These are phyloP conservation scores for Calidris pugnax DNA, from an alignment of 2,113 vertebrate species.

Conservation along the genomic window DNA sequence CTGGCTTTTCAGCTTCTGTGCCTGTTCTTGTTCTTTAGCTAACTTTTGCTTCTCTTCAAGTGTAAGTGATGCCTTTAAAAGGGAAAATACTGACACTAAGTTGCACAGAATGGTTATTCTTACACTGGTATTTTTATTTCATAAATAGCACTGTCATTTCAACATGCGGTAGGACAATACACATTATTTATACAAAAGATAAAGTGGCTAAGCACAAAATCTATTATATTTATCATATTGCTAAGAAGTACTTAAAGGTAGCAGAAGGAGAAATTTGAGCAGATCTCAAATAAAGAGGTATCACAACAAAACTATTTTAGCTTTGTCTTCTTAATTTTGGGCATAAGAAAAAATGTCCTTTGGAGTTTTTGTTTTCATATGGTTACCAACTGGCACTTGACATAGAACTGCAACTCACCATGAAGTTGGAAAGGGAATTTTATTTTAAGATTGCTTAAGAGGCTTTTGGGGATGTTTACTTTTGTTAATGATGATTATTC, in stretches of 20 bases:
- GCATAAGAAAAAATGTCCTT: background rate
- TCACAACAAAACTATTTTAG: background rate
- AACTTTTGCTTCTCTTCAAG: conserved; percentile 97
- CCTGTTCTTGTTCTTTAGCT: conserved; percentile 97
- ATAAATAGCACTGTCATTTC: background rate
- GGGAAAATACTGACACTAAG: background rate
- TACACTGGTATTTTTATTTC: background rate
- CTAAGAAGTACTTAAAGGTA: background rate
- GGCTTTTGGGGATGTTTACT: background rate
- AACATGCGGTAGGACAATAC: background rate
- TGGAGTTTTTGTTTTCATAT: background rate
- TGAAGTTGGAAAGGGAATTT: background rate
- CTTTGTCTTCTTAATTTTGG: background rate
- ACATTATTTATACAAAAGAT: background rate
- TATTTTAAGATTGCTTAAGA: background rate
- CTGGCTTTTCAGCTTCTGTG: conserved; percentile 92
- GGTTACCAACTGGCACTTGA: background rate
- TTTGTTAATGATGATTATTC: background rate
- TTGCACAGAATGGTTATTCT: background rate
- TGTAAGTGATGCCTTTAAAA: conserved; percentile 88
- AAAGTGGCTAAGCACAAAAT: background rate
- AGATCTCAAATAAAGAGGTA: background rate
- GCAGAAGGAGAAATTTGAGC: background rate
- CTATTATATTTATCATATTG: background rate
- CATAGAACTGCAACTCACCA: background rate